Evolutionary conservation across 2,888 invertebrate genomes (phyloP).

Genomic region (Timema cristinae): DNA sequence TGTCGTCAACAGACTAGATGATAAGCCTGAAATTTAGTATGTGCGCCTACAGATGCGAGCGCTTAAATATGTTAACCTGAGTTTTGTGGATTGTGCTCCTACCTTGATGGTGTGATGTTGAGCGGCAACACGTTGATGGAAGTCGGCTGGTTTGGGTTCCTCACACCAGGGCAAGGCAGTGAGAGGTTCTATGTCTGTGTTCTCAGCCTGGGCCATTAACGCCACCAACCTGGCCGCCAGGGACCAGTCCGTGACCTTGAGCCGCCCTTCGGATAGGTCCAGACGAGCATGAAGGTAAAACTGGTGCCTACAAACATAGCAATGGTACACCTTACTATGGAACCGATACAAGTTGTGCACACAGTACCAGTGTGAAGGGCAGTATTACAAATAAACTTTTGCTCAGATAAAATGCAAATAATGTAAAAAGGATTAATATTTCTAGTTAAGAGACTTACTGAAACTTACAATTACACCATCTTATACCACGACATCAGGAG

Average conservation of each 20-base stretch:
- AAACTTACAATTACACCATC: too few relatives aligned
- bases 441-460: too few relatives aligned
- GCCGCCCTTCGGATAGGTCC: conserved; percentile 68
- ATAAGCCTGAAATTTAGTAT: too few relatives aligned
- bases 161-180: conserved; percentile 45
- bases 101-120: conserved; percentile 58
- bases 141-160: conserved; percentile 58
- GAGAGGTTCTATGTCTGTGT: conserved; percentile 63
- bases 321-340: background rate
- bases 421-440: too few relatives aligned
- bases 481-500: too few relatives aligned
- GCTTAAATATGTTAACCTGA: conserved; percentile 40
- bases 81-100: conserved; percentile 56
- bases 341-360: too few relatives aligned
- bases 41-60: too few relatives aligned
- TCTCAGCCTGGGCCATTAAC: conserved; percentile 70
- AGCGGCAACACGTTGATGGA: conserved; percentile 58
- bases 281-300: conserved; percentile 81
- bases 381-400: too few relatives aligned
- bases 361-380: too few relatives aligned
- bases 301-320: conserved; percentile 57
- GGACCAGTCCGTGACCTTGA: conserved; percentile 65
- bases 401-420: too few relatives aligned
- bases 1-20: too few relatives aligned
- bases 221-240: conserved; percentile 69